Evolutionary conservation across 2,888 invertebrate species (phyloP), one percentile per base, ranked within the genome.

Genomic region (Synanthedon tipuliformis): DNA sequence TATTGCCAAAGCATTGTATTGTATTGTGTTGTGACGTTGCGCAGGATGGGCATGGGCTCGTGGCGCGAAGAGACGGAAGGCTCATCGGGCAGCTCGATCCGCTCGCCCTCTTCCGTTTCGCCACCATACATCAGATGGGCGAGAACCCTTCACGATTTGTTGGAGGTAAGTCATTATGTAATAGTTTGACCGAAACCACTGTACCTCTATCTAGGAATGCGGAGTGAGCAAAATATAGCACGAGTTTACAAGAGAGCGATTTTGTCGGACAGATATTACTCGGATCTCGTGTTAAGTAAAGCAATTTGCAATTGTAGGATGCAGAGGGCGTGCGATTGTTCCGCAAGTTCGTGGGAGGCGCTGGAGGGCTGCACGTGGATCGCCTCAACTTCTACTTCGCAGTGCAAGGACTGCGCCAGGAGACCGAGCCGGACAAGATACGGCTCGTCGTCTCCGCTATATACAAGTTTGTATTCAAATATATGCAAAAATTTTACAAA

Each of bases 381-480:
- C 91, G 94, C 53, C 90, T 96, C 69, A 92, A 94, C 82, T 98
- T 98, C 88, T 97, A 95, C 92, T 97, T 97, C 88, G 97, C 97
- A 52, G 95, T 95, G 81, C 94, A 95, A 76, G 94, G 95, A 53
- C 90, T 95, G 65, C 93, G 94, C 66, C 94, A 93, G 78, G 93
- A 94, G 81, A 78, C 84, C 62, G 85, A 87, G 65, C 75, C 78
- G 55, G 57, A 58, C 76, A 88, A 89, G 73, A 92, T 93, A 78
- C 92, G 92, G 1, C 93, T 93, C 71, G 90, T 96, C 74, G 93
- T 96, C 72, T 94, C 94, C 81, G 93, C 93, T 69, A 94, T 95
- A 74, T 93, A 94, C 88, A 93, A 92, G 93, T 93, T 63, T 82
- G 87, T 64, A 10, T 34, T 10, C 23, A 23, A 23, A n/a, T n/a